Evolutionary conservation across 2,888 invertebrate species (phyloP), one percentile per base, ranked within the genome.

Genomic region (Allacma fusca): DNA sequence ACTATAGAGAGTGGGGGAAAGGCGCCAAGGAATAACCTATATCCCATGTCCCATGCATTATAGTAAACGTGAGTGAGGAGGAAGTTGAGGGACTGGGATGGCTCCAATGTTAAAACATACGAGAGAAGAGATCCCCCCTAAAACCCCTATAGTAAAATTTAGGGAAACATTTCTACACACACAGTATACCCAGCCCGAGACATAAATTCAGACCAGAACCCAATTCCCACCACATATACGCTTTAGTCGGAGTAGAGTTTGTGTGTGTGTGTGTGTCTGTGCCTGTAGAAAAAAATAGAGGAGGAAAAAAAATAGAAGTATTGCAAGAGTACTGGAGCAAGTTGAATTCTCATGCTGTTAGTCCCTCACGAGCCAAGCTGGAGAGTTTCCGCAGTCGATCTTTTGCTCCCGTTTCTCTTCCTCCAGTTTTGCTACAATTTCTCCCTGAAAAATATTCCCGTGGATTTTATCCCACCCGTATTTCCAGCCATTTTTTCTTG

Each of bases 381-480:
- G 69, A 69, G 64, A 26, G 68, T 77, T 67, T 65, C 77, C 72
- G 73, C 77, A 77, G 77, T 77, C 77, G 73, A 67, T 77, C 68
- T 74, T 74, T 74, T 78, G 78, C 74, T 74, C 78, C 74, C 78
- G 78, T 78, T 78, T 78, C 19, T 72, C 68, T 78, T 78, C 70
- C 78, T 78, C 74, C 65, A 67, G 64, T 74, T 59, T 1, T 26
- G 71, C 44, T n/a, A n/a, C n/a, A n/a, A 70, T 44, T 62, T 64
- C 71, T 73, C 68, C 73, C 59, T 77, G 64, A 62, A 65, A 67
- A 73, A 5, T 26, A 44, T 44, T 57, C 19, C 34, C 5, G n/a
- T 43, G 34, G 43, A n/a, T 24, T 44, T 44, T 44, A n/a, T n/a
- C n/a, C n/a, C n/a, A n/a, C n/a, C n/a, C n/a, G n/a, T n/a, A n/a